These are phyloP conservation scores for Tachyglossus aculeatus DNA, from an alignment of 2,797 vertebrate species.

Conservation along the genomic window DNA sequence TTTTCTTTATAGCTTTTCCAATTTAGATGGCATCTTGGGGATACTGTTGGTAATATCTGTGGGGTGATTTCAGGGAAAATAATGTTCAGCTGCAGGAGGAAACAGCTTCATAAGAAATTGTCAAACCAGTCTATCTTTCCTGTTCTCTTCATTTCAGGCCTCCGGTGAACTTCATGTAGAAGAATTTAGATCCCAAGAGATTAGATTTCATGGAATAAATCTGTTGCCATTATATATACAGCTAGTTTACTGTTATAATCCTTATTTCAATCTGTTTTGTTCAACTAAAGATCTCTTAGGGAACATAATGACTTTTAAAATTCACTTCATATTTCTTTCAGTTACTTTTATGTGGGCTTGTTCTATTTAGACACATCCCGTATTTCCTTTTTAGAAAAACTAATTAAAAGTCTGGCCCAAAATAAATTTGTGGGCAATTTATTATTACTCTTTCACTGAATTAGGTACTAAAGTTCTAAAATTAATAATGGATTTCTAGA, in stretches of 20 bases:
- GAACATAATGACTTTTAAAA: conserved; percentile 12
- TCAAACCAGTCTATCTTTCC: conserved; percentile 23
- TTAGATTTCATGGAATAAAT: conserved; percentile 35
- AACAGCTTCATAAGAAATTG: conserved; percentile 1
- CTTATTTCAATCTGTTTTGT: too few species aligned
- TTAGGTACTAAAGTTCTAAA: too few species aligned
- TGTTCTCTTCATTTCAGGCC: conserved; percentile 7
- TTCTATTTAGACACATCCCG: too few species aligned
- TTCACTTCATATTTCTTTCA: background rate
- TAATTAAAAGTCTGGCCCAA: too few species aligned
- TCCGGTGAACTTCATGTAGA: background rate
- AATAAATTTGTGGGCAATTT: too few species aligned
- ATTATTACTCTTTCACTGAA: too few species aligned
- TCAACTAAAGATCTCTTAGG: conserved; percentile 13
- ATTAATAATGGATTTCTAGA: too few species aligned
- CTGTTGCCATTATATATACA: background rate
- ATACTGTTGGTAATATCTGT: background rate
- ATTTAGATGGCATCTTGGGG: background rate
- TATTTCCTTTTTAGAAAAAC: too few species aligned
- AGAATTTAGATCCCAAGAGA: background rate
- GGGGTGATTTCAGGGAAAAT: conserved; percentile 25
- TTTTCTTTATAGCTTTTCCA: conserved; percentile 1
- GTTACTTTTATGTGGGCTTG: too few species aligned
- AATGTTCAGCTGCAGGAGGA: conserved; percentile 19
- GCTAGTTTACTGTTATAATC: conserved; percentile 12